Evolutionary conservation across 2,888 invertebrate genomes (phyloP), one percentile per base, ranked within the genome.

Genomic region (Tridacna crocea): DNA sequence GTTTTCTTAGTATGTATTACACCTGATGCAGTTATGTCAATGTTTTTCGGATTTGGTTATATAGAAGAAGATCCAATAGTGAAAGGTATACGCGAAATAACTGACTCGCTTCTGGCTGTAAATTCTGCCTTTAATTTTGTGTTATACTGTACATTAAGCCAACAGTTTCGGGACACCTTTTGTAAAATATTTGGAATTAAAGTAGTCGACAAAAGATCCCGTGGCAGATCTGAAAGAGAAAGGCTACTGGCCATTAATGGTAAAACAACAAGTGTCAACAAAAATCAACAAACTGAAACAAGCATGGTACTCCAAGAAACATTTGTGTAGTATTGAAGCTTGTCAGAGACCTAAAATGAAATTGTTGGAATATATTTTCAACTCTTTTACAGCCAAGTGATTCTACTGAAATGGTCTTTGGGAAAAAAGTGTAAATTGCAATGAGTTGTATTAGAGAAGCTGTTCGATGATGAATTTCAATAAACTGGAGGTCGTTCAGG

Each of bases 1-100:
- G 91, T 93, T 72, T 94, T 94, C 87, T 86, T 94, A 19, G 88
- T 93, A 72, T 94, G 93, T 86, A 91, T 94, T 65, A 92, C 92
- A 66, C 94, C 94, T 0, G 94, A 94, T 80, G 94, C 94, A 65
- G 89, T 94, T 55, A 91, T 94, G 92, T 94, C 94, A 0, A 92
- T 92, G 72, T 91, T 93, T 82, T 93, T 94, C 75, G 92, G 92
- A 13, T 92, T 92, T 70, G 94, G 94, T 3, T 94, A 94, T 83
- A 89, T 89, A 17, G 94, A 94, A 60, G 93, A 93, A 70, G 88
- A 90, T 72, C 87, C 90, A 77, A 81, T 92, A 51, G 91, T 93
- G 10, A 92, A 91, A 77, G 94, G 93, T 10, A 90, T 94, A 10
- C 87, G 94, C 6, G 94, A 94, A 84, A 93, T 94, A 48, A 94